Conservation (phyloP, 2,888 invertebrate species). For the Napeogenes sylphis region DNA sequence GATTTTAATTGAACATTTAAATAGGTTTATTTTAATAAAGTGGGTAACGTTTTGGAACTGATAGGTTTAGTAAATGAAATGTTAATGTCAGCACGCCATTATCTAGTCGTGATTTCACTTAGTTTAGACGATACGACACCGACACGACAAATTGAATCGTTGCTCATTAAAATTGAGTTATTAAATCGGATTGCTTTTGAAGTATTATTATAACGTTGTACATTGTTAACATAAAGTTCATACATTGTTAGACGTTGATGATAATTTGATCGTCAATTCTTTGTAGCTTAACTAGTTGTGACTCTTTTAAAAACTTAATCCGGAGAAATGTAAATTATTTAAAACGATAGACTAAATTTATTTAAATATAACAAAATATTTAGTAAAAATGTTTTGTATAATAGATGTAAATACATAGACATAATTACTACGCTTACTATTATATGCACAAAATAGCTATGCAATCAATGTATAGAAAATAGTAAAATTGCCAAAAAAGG, state of each 20-base stretch:
- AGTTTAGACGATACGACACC: constrained; percentile 11
- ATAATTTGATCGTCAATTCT: no score
- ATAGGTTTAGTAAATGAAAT: constrained; percentile 11
- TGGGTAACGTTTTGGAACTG: constrained; percentile 2
- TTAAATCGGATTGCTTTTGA: neutral
- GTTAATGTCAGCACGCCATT: constrained; percentile 30
- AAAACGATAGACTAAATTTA: constrained; percentile 42
- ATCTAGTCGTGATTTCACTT: constrained; percentile 30
- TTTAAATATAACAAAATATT: constrained; percentile 54
- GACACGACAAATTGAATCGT: constrained; percentile 10
- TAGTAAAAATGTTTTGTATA: constrained; percentile 66
- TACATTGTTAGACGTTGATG: no score
- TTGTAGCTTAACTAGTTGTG: no score
- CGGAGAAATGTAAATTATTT: constrained; percentile 31
- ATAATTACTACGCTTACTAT: constrained; percentile 57
- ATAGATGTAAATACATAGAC: constrained; percentile 39
- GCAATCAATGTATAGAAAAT: constrained; percentile 42
- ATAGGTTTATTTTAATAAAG: neutral
- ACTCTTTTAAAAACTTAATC: no score
- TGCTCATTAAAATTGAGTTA: neutral
- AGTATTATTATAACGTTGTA: neutral
- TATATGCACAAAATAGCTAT: constrained; percentile 46
- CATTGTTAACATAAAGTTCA: no score
- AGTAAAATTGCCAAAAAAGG: constrained; percentile 33
- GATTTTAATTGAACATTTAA: neutral